Conservation (phyloP, 2,888 invertebrate genomes). For the Tridacna crocea region DNA sequence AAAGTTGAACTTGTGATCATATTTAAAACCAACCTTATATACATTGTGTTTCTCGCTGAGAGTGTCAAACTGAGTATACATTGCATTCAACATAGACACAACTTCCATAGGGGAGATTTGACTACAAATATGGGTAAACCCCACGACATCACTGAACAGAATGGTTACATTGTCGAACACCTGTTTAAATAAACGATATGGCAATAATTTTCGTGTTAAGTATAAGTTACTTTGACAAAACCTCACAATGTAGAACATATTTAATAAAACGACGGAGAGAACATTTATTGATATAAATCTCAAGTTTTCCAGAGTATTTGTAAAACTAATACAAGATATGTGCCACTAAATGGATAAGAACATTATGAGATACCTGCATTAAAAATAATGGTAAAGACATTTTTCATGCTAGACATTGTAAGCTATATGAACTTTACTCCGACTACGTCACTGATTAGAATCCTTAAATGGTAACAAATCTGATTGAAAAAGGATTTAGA, state of each 20-base stretch:
- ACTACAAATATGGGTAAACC: slow-evolving; percentile 98
- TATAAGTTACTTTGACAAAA: background rate
- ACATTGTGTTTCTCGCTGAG: slow-evolving; percentile 96
- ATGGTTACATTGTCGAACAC: slow-evolving; percentile 98
- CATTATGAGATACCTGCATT: no score
- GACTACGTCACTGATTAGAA: no score
- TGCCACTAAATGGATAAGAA: no score
- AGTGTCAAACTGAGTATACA: slow-evolving; percentile 97
- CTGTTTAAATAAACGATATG: slow-evolving; percentile 86
- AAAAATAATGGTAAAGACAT: no score
- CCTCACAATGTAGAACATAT: background rate
- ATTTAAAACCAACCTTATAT: slow-evolving; percentile 90
- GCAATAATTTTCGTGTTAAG: background rate
- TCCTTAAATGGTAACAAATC: no score
- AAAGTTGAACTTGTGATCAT: background rate
- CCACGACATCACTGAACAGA: slow-evolving; percentile 98
- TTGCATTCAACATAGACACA: slow-evolving; percentile 97
- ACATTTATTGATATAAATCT: no score
- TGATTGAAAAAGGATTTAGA: no score
- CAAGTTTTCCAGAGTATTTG: no score
- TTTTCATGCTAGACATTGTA: no score
- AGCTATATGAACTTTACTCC: no score
- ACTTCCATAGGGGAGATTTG: slow-evolving; percentile 98
- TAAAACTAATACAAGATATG: no score
- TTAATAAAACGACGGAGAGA: background rate